Evolutionary conservation across 2,888 invertebrate genomes (phyloP).

Genomic region (Leptura quadrifasciata): DNA sequence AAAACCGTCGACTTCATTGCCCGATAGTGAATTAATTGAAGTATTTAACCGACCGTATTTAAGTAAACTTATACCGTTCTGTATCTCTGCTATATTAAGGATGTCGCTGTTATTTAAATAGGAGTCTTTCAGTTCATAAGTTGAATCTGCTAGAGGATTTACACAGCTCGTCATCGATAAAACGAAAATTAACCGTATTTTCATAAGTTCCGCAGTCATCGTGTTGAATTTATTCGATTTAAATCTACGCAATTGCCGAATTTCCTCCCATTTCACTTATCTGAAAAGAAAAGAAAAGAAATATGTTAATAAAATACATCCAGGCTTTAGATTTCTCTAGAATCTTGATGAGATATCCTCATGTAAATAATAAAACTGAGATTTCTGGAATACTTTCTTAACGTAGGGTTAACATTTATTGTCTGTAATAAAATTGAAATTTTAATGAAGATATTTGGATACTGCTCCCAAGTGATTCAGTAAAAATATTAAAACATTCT

Average conservation of each 20-base stretch:
- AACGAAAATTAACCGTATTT: conserved; percentile 10
- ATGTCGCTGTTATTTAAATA: neutral
- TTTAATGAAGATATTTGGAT: too few species aligned
- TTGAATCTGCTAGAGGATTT: neutral
- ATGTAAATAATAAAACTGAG: too few species aligned
- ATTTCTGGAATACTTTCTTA: too few species aligned
- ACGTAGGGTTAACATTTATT: too few species aligned
- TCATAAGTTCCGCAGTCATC: neutral
- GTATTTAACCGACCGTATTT: conserved; percentile 1
- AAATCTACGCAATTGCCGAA: neutral
- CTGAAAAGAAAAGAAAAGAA: neutral
- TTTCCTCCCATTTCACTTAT: conserved; percentile 11
- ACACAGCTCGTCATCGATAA: neutral
- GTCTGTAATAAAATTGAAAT: too few species aligned
- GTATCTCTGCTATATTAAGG: neutral
- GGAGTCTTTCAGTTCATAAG: neutral
- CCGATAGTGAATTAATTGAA: conserved; percentile 15
- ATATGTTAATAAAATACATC: neutral
- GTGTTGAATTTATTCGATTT: conserved; percentile 2
- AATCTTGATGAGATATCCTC: too few species aligned
- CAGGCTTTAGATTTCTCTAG: neutral
- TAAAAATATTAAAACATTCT: too few species aligned
- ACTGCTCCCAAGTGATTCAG: too few species aligned
- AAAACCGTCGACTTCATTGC: neutral
- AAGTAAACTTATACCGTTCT: neutral